Conservation (phyloP, 1,140 invertebrate species). For the Campoletis sonorensis region DNA sequence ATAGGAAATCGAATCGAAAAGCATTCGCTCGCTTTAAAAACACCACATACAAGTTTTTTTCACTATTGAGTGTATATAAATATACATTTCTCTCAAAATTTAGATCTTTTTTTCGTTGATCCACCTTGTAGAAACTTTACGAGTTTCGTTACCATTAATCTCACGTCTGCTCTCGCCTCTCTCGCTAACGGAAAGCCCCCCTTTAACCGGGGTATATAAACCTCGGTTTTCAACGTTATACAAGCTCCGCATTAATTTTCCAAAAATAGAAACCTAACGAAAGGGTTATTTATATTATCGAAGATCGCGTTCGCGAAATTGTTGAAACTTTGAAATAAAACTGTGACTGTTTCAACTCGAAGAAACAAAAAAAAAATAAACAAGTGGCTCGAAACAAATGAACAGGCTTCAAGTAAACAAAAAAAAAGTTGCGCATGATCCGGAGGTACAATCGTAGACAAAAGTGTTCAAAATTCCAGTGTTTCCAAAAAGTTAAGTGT, state of each 20-base stretch:
- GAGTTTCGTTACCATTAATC: constrained; percentile 69
- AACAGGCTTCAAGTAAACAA: too few relatives aligned
- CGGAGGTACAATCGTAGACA: too few relatives aligned
- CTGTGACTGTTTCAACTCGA: too few relatives aligned
- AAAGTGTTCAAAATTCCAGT: too few relatives aligned
- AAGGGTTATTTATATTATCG: constrained; percentile 47
- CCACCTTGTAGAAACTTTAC: constrained; percentile 68
- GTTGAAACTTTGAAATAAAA: too few relatives aligned
- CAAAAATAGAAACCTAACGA: constrained; percentile 64
- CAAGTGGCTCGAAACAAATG: too few relatives aligned
- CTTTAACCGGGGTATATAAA: neutral
- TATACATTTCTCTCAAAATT: too few relatives aligned
- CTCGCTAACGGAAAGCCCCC: constrained; percentile 9
- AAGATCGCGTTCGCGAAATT: too few relatives aligned
- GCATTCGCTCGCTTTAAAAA: neutral
- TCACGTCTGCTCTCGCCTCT: constrained; percentile 59
- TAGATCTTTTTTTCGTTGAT: constrained; percentile 65
- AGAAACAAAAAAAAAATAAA: too few relatives aligned
- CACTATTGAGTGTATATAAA: neutral
- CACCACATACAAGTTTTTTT: neutral
- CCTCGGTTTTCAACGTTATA: constrained; percentile 36
- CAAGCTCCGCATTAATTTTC: constrained; percentile 60
- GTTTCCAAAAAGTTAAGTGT: too few relatives aligned
- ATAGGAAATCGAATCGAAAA: neutral
- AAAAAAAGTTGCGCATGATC: too few relatives aligned